These are phyloP conservation scores for Drosophila athabasca DNA, from an alignment of 1,140 invertebrate genomes.

Conservation along the genomic window DNA sequence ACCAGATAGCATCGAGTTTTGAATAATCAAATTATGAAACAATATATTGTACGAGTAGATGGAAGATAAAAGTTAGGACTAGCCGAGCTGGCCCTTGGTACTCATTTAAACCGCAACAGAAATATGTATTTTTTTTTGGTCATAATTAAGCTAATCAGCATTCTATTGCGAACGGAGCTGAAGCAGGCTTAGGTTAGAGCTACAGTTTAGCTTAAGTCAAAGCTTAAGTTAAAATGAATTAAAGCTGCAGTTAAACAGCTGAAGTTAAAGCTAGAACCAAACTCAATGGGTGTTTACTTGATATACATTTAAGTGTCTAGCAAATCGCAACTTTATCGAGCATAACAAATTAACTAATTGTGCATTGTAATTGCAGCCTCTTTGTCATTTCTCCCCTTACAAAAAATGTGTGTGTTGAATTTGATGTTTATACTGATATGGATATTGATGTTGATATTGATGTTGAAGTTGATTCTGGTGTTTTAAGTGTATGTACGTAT, in stretches of 20 bases:
- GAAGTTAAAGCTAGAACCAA: too few relatives aligned
- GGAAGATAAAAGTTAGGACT: slow-evolving; percentile 1
- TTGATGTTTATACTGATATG: too few relatives aligned
- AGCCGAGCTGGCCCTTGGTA: slow-evolving; percentile 71
- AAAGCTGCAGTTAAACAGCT: too few relatives aligned
- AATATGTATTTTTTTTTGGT: slow-evolving; percentile 22
- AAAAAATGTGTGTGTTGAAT: slow-evolving; percentile 14
- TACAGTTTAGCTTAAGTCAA: too few relatives aligned
- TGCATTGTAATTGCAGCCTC: slow-evolving; percentile 49
- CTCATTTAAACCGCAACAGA: not conserved
- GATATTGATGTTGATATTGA: not conserved
- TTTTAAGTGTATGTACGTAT: not conserved
- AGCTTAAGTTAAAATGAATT: too few relatives aligned
- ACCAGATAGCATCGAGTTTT: not conserved
- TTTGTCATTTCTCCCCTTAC: slow-evolving; percentile 15
- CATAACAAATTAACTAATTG: slow-evolving; percentile 31
- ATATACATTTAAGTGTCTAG: slow-evolving; percentile 56
- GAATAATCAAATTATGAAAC: slow-evolving; percentile 1
- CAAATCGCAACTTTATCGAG: slow-evolving; percentile 17
- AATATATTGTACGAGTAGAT: not conserved
- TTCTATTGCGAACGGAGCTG: too few relatives aligned
- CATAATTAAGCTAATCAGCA: too few relatives aligned
- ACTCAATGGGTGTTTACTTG: slow-evolving; percentile 8
- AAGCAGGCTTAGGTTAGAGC: too few relatives aligned
- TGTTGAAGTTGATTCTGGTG: not conserved